Evolutionary conservation across 2,888 invertebrate genomes (phyloP), one percentile per base, ranked within the genome.

Genomic region (Anagyrus pseudococci): DNA sequence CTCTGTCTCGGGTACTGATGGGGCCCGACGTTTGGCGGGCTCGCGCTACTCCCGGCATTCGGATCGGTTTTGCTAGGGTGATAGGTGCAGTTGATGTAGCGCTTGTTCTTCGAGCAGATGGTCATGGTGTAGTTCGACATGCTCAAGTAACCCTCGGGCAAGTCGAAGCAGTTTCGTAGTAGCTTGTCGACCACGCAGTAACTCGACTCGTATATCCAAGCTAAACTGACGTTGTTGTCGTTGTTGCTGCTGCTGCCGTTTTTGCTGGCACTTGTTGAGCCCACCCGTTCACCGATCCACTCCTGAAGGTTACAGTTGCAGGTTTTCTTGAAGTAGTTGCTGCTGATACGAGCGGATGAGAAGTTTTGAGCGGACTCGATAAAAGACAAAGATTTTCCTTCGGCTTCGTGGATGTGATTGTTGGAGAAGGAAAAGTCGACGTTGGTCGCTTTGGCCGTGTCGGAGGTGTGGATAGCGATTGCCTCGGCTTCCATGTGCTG

Each of bases 111-210:
- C 4, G 78, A 83, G 71, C 90, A 90, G 17, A 88, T 85, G 47
- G 84, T 80, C 44, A 84, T 83, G 0, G 86, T 84, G 73, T 88
- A 90, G 70, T 88, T 89, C 44, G 83, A 75, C 73, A 89, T 85
- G 58, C 84, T 77, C 75, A 89, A 84, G 63, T 87, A 86, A 47
- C 88, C 89, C 69, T 87, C 85, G 0, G 85, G 85, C 7, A 88
- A 82, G 64, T 88, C 86, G 73, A 88, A 88, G 74, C 91, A 91
- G 43, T 83, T 82, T 3, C 88, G 86, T 20, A 89, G 80, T 44
- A 84, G 78, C 60, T 85, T 76, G 55, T 82, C 84, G 0, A 90
- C 85, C 0, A 85, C 83, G 74, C 91, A 91, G 71, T 83, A 87
- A 73, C 88, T 89, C 53, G 87, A 84, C 57, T 83, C 81, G 70